phyloP scores from a whole-genome alignment of 2,888 invertebrate species.

The Megaustenia siamemsis region DNA sequence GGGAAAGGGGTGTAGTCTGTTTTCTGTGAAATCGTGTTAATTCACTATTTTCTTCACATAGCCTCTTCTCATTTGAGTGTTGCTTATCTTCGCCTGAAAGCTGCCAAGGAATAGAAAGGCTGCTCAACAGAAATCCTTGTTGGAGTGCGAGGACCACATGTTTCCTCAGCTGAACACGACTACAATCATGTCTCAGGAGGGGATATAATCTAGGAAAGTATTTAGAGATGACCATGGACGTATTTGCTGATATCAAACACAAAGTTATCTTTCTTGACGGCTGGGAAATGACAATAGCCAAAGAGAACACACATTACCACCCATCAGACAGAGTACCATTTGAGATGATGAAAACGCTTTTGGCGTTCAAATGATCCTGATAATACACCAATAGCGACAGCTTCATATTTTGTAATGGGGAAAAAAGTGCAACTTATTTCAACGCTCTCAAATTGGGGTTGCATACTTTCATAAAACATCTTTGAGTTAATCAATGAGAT shows the following conservation, averaged over 20 bases:
- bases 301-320: constrained; percentile 21
- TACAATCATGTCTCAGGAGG: constrained; percentile 43
- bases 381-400: too few relatives aligned
- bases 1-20: too few relatives aligned
- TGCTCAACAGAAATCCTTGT: constrained; percentile 36
- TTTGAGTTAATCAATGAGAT: too few relatives aligned
- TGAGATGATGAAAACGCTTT: constrained; percentile 28
- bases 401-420: too few relatives aligned
- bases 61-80: constrained; percentile 26
- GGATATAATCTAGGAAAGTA: constrained; percentile 21
- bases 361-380: constrained; percentile 31
- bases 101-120: not conserved
- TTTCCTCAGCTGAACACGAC: not conserved
- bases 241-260: constrained; percentile 25
- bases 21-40: constrained; percentile 16
- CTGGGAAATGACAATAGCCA: constrained; percentile 46
- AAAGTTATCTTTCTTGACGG: constrained; percentile 43
- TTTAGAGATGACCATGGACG: constrained; percentile 16
- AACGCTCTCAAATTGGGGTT: too few relatives aligned
- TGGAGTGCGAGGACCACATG: constrained; percentile 43
- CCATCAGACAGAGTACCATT: not conserved
- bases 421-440: too few relatives aligned
- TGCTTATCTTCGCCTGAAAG: not conserved
- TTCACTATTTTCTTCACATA: constrained; percentile 44
- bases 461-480: too few relatives aligned